phyloP scores from a whole-genome alignment of 2,888 invertebrate species.

The Hylaea fasciaria region DNA sequence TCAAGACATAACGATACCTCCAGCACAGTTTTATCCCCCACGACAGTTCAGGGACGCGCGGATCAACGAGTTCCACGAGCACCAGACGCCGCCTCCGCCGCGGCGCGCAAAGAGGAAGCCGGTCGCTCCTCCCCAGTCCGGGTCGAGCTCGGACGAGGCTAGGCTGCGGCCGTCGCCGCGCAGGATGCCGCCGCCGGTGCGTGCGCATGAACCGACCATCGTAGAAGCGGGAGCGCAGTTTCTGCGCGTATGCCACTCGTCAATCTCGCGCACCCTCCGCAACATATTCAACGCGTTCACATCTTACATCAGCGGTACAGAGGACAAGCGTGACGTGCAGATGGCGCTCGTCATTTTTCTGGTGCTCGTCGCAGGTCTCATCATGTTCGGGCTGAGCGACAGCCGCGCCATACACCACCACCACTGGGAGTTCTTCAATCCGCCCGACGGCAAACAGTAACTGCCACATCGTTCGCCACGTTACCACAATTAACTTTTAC shows the following conservation, averaged over 20 bases:
- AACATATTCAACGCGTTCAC: conserved; percentile 88
- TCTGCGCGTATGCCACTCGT: conserved; percentile 87
- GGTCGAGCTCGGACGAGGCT: conserved; percentile 82
- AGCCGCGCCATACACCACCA: conserved; percentile 91
- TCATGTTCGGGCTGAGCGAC: conserved; percentile 90
- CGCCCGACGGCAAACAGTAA: conserved; percentile 86
- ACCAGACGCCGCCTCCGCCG: conserved; percentile 71
- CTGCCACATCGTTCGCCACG: conserved; percentile 14
- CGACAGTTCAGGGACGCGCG: conserved; percentile 69
- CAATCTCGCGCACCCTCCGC: conserved; percentile 87
- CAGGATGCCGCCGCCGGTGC: conserved; percentile 67
- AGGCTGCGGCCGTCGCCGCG: conserved; percentile 74
- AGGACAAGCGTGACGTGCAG: conserved; percentile 89
- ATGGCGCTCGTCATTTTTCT: conserved; percentile 92
- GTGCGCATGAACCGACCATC: conserved; percentile 87
- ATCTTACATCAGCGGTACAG: conserved; percentile 85
- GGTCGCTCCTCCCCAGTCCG: conserved; percentile 66
- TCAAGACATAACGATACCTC: conserved; percentile 81
- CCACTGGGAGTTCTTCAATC: conserved; percentile 95
- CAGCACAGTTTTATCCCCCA: conserved; percentile 76
- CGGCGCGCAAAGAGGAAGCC: conserved; percentile 80
- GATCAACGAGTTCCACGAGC: conserved; percentile 67
- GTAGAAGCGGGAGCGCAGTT: conserved; percentile 89
- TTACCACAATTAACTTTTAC: neutral
- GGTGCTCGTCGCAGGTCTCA: conserved; percentile 90